Conservation (phyloP, 2,113 vertebrate species). For the Copsychus sechellarum region DNA sequence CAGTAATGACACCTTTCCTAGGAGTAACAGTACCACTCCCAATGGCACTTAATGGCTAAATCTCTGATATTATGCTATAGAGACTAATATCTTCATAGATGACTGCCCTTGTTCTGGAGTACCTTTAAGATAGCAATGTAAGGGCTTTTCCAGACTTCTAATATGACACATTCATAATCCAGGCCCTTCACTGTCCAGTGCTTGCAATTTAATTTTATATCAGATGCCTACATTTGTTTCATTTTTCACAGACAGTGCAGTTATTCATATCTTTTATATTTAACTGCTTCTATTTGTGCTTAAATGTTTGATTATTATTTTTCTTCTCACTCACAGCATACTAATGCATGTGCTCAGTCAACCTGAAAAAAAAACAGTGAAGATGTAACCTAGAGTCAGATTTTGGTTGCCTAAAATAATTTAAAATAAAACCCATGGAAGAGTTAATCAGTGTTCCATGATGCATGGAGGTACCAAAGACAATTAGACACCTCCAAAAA, state of each 20-base stretch:
- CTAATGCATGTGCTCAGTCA: background rate
- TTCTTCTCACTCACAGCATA: background rate
- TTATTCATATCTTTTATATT: background rate
- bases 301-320: background rate
- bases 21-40: background rate
- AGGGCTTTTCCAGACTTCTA: background rate
- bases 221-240: background rate
- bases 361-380: background rate
- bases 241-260: background rate
- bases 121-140: background rate
- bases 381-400: background rate
- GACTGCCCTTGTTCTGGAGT: background rate
- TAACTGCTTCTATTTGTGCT: background rate
- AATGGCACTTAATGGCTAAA: conserved; percentile 1
- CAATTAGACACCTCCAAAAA: background rate
- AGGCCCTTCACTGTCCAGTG: background rate
- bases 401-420: background rate
- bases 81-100: background rate
- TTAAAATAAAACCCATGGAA: background rate
- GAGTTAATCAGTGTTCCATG: background rate
- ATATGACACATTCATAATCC: background rate
- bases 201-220: background rate
- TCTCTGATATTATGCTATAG: background rate
- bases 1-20: background rate
- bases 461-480: background rate